These are phyloP conservation scores for Tipula lateralis DNA, from an alignment of 2,888 invertebrate genomes.

Conservation along the genomic window DNA sequence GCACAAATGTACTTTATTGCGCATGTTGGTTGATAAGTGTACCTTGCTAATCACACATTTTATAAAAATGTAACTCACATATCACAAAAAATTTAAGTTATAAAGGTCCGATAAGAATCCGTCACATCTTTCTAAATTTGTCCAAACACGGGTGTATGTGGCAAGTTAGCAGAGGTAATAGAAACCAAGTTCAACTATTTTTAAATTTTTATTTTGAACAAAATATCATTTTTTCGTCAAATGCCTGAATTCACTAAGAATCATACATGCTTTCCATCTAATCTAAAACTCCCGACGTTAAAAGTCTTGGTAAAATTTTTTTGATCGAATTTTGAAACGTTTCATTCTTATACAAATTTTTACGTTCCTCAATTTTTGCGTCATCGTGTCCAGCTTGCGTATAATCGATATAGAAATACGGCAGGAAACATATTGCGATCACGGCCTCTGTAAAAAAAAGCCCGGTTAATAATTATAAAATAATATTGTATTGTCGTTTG, in stretches of 20 bases:
- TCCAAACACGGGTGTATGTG: no score
- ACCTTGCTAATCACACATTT: no score
- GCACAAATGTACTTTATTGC: no score
- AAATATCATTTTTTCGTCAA: background rate
- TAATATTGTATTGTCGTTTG: background rate
- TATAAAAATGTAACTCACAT: no score
- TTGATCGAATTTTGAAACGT: background rate
- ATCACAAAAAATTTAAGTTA: no score
- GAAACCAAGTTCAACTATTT: background rate
- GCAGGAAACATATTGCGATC: background rate
- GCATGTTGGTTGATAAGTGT: no score
- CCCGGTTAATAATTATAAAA: no score
- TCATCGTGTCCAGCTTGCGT: background rate
- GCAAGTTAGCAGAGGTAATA: no score
- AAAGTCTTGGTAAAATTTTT: background rate
- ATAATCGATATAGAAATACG: constrained; percentile 7
- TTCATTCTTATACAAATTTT: background rate
- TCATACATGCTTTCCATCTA: background rate
- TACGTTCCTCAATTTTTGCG: background rate
- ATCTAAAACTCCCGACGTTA: background rate
- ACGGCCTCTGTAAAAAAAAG: background rate
- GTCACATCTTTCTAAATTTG: no score
- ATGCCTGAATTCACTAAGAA: background rate
- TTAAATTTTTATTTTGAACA: background rate
- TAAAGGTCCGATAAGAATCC: no score